phyloP scores from a whole-genome alignment of 2,113 vertebrate genomes.

The Esox niger region DNA sequence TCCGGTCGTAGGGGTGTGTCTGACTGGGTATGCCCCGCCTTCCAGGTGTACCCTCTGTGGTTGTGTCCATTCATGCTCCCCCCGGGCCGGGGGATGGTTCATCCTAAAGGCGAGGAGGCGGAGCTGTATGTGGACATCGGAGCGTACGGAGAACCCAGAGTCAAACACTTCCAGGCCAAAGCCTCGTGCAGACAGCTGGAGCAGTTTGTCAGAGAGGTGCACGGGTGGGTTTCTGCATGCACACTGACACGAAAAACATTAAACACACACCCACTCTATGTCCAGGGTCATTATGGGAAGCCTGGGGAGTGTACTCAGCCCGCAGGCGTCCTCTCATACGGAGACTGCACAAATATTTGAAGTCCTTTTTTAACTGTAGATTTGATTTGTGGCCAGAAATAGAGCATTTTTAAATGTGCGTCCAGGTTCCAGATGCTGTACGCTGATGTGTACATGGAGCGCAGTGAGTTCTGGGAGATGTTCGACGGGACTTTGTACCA shows the following conservation, averaged over 20 bases:
- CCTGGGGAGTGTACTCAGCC: too few species aligned
- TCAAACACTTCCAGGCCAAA: slow-evolving; percentile 91
- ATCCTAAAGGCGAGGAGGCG: slow-evolving; percentile 85
- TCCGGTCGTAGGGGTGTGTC: background rate
- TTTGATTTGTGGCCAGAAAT: too few species aligned
- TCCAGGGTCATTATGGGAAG: too few species aligned
- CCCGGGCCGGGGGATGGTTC: slow-evolving; percentile 90
- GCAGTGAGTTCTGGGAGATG: slow-evolving; percentile 98
- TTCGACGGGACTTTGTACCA: slow-evolving; percentile 92
- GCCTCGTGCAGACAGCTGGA: slow-evolving; percentile 89
- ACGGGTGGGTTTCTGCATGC: slow-evolving; percentile 79
- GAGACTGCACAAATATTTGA: too few species aligned
- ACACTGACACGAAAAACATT: background rate
- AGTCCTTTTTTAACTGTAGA: too few species aligned
- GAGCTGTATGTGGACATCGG: slow-evolving; percentile 95
- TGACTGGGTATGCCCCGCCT: slow-evolving; percentile 2
- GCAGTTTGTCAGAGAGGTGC: slow-evolving; percentile 90
- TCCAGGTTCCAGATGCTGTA: slow-evolving; percentile 98
- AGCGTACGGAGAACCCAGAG: slow-evolving; percentile 89
- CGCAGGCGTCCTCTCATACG: too few species aligned
- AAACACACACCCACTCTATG: background rate
- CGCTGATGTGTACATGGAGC: slow-evolving; percentile 95
- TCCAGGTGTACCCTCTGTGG: slow-evolving; percentile 96
- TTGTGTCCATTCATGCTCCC: slow-evolving; percentile 91
- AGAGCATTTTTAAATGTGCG: too few species aligned